Evolutionary conservation across 1,140 invertebrate genomes (phyloP).

Genomic region (Phenacoccus solenopsis): DNA sequence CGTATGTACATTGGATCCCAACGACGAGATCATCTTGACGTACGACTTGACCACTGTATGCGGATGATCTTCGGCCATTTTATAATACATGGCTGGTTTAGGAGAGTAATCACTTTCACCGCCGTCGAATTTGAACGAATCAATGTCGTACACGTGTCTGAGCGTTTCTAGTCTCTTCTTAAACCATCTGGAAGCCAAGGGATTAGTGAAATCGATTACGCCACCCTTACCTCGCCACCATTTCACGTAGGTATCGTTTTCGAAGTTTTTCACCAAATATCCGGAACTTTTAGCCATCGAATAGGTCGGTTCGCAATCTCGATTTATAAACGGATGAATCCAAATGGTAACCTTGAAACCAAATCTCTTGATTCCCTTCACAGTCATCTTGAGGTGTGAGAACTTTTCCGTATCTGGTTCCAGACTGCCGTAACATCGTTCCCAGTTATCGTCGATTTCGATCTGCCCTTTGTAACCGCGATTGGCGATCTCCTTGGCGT

Average conservation of each 20-base stretch:
- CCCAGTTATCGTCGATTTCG: slow-evolving; percentile 87
- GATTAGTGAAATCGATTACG: slow-evolving; percentile 67
- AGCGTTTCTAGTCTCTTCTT: slow-evolving; percentile 44
- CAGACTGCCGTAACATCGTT: slow-evolving; percentile 72
- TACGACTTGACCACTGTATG: slow-evolving; percentile 22
- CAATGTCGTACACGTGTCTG: slow-evolving; percentile 49
- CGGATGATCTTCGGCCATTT: slow-evolving; percentile 22
- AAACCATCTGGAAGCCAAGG: slow-evolving; percentile 53
- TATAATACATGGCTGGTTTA: slow-evolving; percentile 29
- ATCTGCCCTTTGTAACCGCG: slow-evolving; percentile 68
- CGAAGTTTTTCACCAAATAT: slow-evolving; percentile 45
- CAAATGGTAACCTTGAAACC: slow-evolving; percentile 50
- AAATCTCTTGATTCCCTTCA: slow-evolving; percentile 17
- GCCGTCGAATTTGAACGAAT: slow-evolving; percentile 87
- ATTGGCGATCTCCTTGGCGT: slow-evolving; percentile 52
- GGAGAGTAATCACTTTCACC: slow-evolving; percentile 33
- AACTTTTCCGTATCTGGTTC: slow-evolving; percentile 32
- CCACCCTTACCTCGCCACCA: slow-evolving; percentile 72
- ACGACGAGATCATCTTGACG: slow-evolving; percentile 21
- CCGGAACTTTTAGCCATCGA: slow-evolving; percentile 27
- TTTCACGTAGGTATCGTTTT: slow-evolving; percentile 42
- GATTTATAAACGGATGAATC: slow-evolving; percentile 82
- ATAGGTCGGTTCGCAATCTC: slow-evolving; percentile 50
- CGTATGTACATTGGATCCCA: slow-evolving; percentile 25
- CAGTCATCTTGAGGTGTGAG: background rate